A percentile compares a stretch with the other conserved stretches of the same genome.
Conservation (phyloP, 1,140 invertebrate genomes). For the Yoshiicerus persimilis region DNA sequence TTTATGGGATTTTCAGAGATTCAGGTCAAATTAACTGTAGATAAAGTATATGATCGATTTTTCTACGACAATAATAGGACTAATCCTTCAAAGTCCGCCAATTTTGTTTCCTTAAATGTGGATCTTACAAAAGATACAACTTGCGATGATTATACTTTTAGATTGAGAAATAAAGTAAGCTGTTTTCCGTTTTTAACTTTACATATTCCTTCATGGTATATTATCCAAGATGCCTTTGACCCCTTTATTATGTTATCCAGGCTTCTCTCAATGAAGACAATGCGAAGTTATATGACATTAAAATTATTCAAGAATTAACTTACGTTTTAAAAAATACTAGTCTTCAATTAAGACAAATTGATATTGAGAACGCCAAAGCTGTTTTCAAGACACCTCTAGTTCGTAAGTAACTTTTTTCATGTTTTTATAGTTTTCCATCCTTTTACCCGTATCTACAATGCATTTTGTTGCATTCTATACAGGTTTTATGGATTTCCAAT, state of each 20-base stretch:
- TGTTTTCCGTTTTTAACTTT: too few species aligned
- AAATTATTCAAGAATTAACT: background rate
- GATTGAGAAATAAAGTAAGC: background rate
- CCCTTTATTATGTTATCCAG: background rate
- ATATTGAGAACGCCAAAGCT: background rate
- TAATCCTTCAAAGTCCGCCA: background rate
- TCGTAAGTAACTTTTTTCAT: too few species aligned
- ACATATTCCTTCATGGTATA: too few species aligned
- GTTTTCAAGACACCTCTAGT: too few species aligned
- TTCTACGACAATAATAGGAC: too few species aligned
- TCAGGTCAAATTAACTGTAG: background rate
- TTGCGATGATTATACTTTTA: background rate
- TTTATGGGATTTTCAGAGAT: background rate
- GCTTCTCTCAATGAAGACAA: background rate
- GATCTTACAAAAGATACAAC: background rate
- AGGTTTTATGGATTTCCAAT: background rate
- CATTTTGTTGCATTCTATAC: background rate
- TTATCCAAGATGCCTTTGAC: too few species aligned
- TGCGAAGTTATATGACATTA: background rate
- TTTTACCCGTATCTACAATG: too few species aligned
- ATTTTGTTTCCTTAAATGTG: too few species aligned
- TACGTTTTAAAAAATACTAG: background rate
- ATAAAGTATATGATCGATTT: background rate
- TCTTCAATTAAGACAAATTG: background rate
- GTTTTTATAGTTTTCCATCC: too few species aligned